A percentile compares a stretch with the other conserved stretches of the same genome.
Conservation (phyloP, 2,888 invertebrate genomes). For the Eristalis intricaria region DNA sequence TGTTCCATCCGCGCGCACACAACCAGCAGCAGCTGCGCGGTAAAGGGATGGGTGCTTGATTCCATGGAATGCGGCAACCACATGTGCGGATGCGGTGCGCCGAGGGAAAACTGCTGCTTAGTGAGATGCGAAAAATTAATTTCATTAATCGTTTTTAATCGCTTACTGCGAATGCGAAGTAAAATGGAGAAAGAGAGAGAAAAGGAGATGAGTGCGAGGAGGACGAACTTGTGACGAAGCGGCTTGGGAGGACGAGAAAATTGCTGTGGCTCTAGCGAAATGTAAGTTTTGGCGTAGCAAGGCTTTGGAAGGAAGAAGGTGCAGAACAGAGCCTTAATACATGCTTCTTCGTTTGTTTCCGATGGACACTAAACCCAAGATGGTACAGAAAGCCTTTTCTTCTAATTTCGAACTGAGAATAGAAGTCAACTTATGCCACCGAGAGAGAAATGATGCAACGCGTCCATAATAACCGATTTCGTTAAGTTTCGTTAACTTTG, state of each 20-base stretch:
- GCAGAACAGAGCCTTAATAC: background rate
- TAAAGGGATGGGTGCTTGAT: slow-evolving; percentile 6
- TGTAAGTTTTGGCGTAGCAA: background rate
- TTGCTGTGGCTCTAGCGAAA: background rate
- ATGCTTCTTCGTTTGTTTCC: too few species aligned
- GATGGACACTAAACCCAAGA: too few species aligned
- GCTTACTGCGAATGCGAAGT: slow-evolving; percentile 33
- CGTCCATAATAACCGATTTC: too few species aligned
- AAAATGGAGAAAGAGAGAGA: background rate
- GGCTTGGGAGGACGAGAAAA: background rate
- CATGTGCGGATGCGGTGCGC: slow-evolving; percentile 12
- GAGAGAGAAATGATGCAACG: too few species aligned
- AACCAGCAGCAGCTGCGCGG: background rate
- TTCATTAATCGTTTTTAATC: slow-evolving; percentile 69
- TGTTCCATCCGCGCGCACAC: slow-evolving; percentile 9
- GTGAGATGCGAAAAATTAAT: slow-evolving; percentile 66
- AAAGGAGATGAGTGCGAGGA: background rate
- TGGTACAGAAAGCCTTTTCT: too few species aligned
- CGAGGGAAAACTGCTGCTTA: slow-evolving; percentile 28
- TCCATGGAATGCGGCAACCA: slow-evolving; percentile 40
- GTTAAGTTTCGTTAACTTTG: too few species aligned
- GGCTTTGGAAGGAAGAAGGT: background rate
- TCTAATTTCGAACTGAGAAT: too few species aligned
- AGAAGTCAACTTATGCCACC: too few species aligned
- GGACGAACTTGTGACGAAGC: background rate